phyloP scores from a whole-genome alignment of 2,888 invertebrate genomes.

The Ashinkailepas kermadecensis region DNA sequence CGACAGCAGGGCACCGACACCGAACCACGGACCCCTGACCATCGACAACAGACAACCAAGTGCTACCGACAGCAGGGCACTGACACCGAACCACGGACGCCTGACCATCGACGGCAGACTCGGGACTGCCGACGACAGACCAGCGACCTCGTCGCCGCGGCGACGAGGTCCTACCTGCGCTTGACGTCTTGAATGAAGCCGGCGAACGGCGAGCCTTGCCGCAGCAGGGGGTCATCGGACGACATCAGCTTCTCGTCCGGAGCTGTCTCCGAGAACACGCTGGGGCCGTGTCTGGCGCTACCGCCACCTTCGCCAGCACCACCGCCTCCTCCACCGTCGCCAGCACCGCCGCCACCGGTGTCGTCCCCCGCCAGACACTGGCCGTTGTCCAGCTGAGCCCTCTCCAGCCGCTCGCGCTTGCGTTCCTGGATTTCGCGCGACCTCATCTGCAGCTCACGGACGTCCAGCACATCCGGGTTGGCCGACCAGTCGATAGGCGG shows the following conservation, averaged over 20 bases:
- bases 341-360: not conserved
- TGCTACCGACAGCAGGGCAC: too few relatives aligned
- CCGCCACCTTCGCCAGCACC: not conserved
- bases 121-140: too few relatives aligned
- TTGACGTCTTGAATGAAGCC: constrained; percentile 83
- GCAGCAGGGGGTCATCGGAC: constrained; percentile 66
- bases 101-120: too few relatives aligned
- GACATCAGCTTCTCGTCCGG: not conserved
- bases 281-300: too few relatives aligned
- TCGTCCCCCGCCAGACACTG: not conserved
- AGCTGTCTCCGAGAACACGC: too few relatives aligned
- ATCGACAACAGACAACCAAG: too few relatives aligned
- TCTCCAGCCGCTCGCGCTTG: constrained; percentile 5
- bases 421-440: constrained; percentile 33
- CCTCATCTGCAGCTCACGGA: constrained; percentile 66
- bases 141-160: too few relatives aligned
- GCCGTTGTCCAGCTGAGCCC: not conserved
- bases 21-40: too few relatives aligned
- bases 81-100: too few relatives aligned
- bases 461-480: constrained; percentile 75
- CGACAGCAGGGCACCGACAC: too few relatives aligned
- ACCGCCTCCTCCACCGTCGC: not conserved
- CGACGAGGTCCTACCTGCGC: constrained; percentile 38
- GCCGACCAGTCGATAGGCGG: constrained; percentile 93
- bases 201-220: constrained; percentile 75